These are phyloP conservation scores for Archips crataeganus DNA, from an alignment of 2,888 invertebrate genomes.

Conservation along the genomic window DNA sequence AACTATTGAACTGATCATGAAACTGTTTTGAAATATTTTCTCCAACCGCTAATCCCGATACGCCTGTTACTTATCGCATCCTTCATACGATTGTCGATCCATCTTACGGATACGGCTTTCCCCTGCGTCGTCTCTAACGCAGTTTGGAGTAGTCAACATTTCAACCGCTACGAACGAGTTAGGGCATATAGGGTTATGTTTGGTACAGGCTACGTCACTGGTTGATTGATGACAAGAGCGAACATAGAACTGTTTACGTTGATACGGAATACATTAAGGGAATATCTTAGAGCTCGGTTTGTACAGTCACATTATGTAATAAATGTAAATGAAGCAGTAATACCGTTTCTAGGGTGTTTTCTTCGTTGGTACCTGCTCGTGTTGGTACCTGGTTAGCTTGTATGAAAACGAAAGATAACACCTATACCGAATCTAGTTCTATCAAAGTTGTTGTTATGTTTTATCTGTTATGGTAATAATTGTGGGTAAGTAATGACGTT, in stretches of 20 bases:
- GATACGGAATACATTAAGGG: slow-evolving; percentile 20
- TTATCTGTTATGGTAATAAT: too few species aligned
- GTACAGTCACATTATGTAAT: neutral
- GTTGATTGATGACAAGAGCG: slow-evolving; percentile 10
- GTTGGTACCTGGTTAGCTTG: too few species aligned
- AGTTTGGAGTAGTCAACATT: slow-evolving; percentile 4
- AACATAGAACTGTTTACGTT: slow-evolving; percentile 15
- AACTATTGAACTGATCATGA: too few species aligned
- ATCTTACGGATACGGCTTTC: neutral
- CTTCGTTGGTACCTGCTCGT: too few species aligned
- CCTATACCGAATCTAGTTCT: too few species aligned
- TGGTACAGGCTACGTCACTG: neutral
- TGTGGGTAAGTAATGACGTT: too few species aligned
- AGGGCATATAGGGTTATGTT: neutral
- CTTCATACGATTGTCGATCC: neutral
- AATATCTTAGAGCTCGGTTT: neutral
- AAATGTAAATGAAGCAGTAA: too few species aligned
- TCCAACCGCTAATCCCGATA: neutral
- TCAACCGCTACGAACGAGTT: slow-evolving; percentile 1
- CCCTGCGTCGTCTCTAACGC: neutral
- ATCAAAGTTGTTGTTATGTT: too few species aligned
- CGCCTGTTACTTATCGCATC: neutral
- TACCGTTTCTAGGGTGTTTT: too few species aligned
- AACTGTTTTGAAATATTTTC: neutral
- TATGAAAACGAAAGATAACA: too few species aligned